A percentile compares a stretch with the other conserved stretches of the same genome.
These are phyloP conservation scores for Actias luna DNA, from an alignment of 2,888 invertebrate genomes.

Conservation along the genomic window DNA sequence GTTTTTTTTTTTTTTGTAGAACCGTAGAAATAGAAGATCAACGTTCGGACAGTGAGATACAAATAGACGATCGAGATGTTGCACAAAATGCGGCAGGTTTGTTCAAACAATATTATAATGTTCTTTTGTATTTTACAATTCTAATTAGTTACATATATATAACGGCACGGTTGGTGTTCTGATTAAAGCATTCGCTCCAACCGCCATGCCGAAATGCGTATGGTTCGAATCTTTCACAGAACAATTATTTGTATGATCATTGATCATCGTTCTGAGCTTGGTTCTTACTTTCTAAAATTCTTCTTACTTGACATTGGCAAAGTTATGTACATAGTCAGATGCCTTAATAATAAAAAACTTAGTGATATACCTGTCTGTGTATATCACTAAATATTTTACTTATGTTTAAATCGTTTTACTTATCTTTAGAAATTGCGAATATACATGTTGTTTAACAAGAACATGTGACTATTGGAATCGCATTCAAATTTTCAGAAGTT, in stretches of 20 bases:
- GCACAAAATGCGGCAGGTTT: constrained; percentile 66
- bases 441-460: neutral
- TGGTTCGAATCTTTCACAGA: too few relatives aligned
- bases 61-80: constrained; percentile 69
- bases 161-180: too few relatives aligned
- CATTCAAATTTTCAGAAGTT: neutral
- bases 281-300: too few relatives aligned
- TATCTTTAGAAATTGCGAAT: neutral
- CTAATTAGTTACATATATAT: neutral
- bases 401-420: neutral
- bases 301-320: too few relatives aligned
- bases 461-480: neutral
- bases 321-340: too few relatives aligned
- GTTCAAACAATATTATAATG: constrained; percentile 15
- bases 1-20: constrained; percentile 41
- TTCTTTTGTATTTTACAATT: neutral
- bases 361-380: too few relatives aligned
- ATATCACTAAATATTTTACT: too few relatives aligned
- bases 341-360: too few relatives aligned
- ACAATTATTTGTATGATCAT: too few relatives aligned
- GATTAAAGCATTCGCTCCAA: too few relatives aligned
- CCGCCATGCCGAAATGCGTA: too few relatives aligned
- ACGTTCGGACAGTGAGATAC: constrained; percentile 58
- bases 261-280: too few relatives aligned
- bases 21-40: constrained; percentile 69